phyloP scores from a whole-genome alignment of 2,797 vertebrate genomes.

The Pseudochaenichthys georgianus region DNA sequence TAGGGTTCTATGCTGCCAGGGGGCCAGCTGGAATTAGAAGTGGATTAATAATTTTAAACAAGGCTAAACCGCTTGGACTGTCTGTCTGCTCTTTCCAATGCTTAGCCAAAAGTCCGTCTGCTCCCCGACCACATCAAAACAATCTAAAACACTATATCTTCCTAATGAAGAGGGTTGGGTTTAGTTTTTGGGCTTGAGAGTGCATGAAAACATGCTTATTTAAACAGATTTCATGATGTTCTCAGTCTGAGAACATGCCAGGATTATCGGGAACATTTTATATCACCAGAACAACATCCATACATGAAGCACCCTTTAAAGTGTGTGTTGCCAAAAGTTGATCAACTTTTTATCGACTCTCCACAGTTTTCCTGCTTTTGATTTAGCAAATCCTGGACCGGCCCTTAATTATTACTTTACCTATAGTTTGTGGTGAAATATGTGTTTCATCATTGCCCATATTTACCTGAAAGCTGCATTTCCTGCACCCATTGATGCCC shows the following conservation, averaged over 20 bases:
- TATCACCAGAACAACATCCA: slow-evolving; percentile 51
- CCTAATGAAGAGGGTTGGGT: slow-evolving; percentile 66
- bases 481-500: background rate
- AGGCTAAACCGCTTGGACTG: slow-evolving; percentile 86
- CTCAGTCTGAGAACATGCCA: slow-evolving; percentile 54
- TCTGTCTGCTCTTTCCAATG: slow-evolving; percentile 82
- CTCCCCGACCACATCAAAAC: slow-evolving; percentile 80
- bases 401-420: background rate
- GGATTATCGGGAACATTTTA: slow-evolving; percentile 63
- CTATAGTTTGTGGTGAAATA: background rate
- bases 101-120: slow-evolving; percentile 84
- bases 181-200: slow-evolving; percentile 63
- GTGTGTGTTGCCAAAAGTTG: background rate
- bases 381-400: background rate
- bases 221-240: slow-evolving; percentile 62
- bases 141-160: slow-evolving; percentile 78
- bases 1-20: slow-evolving; percentile 80
- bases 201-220: slow-evolving; percentile 73
- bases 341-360: slow-evolving; percentile 19
- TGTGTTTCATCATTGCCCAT: background rate
- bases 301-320: slow-evolving; percentile 14
- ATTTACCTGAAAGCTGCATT: slow-evolving; percentile 4
- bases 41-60: slow-evolving; percentile 89
- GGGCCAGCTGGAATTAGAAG: slow-evolving; percentile 85
- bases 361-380: slow-evolving; percentile 8